phyloP scores from a whole-genome alignment of 1,140 invertebrate genomes.

The Drosophila sp. region DNA sequence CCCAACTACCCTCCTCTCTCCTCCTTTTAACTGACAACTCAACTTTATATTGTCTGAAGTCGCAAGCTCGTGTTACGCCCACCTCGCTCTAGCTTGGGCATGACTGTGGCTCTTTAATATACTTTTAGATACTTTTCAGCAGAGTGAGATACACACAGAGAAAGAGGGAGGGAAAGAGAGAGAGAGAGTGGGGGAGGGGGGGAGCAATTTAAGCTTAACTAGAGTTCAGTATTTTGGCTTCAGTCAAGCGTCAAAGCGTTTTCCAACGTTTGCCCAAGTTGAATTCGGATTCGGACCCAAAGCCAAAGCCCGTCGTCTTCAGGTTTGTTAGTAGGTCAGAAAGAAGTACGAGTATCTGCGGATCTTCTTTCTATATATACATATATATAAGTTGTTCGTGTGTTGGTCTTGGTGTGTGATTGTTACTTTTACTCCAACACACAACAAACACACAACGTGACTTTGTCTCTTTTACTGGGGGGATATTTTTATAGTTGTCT shows the following conservation, averaged over 20 bases:
- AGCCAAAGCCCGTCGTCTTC: conserved; percentile 5
- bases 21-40: conserved; percentile 47
- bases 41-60: conserved; percentile 54
- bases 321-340: conserved; percentile 69
- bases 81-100: conserved; percentile 18
- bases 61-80: conserved; percentile 70
- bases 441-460: conserved; percentile 64
- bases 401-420: conserved; percentile 62
- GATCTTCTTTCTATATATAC: conserved; percentile 7
- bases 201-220: conserved; percentile 26
- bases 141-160: background rate
- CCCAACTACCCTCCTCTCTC: conserved; percentile 18
- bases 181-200: background rate
- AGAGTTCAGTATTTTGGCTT: conserved; percentile 43
- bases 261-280: conserved; percentile 67
- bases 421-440: conserved; percentile 55
- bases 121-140: conserved; percentile 9
- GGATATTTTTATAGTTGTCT: conserved; percentile 70
- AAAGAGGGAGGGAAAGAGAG: background rate
- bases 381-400: background rate
- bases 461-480: conserved; percentile 70
- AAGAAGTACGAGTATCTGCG: conserved; percentile 57
- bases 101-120: conserved; percentile 37
- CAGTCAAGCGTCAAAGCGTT: conserved; percentile 77
- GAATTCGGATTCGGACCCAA: conserved; percentile 19